Conservation (phyloP, 2,888 invertebrate species). For the Allophyes oxyacanthae region DNA sequence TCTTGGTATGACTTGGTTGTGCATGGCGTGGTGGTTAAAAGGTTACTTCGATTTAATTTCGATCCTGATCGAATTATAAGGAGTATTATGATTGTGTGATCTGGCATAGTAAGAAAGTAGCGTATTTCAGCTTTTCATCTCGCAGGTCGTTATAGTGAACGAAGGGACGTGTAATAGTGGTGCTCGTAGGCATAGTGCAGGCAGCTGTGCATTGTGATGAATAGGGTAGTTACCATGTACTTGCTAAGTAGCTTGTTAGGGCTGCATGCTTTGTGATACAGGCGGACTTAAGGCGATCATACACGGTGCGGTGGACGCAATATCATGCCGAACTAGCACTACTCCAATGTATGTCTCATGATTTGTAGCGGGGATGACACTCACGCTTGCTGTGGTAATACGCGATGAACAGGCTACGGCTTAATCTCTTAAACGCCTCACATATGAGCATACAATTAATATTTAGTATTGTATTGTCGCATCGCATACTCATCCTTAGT, state of each 20-base stretch:
- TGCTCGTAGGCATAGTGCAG: slow-evolving; percentile 41
- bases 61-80: slow-evolving; percentile 15
- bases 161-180: slow-evolving; percentile 22
- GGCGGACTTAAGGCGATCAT: slow-evolving; percentile 13
- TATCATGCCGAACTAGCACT: background rate
- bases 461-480: no score
- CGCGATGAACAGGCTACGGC: no score
- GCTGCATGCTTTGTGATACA: slow-evolving; percentile 27
- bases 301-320: slow-evolving; percentile 3
- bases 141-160: slow-evolving; percentile 5
- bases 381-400: no score
- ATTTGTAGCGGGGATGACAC: no score
- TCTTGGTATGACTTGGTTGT: background rate
- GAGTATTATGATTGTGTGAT: slow-evolving; percentile 7
- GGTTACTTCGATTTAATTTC: slow-evolving; percentile 12
- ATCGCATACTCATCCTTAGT: slow-evolving; percentile 4
- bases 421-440: no score
- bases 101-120: background rate
- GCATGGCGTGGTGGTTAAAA: slow-evolving; percentile 1
- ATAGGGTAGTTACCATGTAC: slow-evolving; percentile 11
- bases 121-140: slow-evolving; percentile 7
- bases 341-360: no score
- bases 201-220: slow-evolving; percentile 9
- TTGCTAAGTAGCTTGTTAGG: slow-evolving; percentile 12
- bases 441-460: no score